These are phyloP conservation scores for Apostichopus japonicus DNA, from an alignment of 35 echinoderm and acorn worm genomes.

Conservation along the genomic window DNA sequence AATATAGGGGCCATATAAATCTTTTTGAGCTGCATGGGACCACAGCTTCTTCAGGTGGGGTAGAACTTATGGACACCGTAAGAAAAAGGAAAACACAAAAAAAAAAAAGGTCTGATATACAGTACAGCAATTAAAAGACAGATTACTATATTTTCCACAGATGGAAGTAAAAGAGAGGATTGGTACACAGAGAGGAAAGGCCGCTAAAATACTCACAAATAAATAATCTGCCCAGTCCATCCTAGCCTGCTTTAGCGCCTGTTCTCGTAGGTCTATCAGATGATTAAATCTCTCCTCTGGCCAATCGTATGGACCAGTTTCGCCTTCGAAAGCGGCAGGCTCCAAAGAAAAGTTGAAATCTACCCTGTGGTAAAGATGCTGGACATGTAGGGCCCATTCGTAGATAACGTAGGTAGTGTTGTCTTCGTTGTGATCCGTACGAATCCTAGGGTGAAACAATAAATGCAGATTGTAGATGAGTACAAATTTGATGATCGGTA, in stretches of 20 bases:
- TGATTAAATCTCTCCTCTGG: constrained; percentile 74
- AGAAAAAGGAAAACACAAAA: too few relatives aligned
- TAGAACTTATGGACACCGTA: too few relatives aligned
- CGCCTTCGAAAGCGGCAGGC: constrained; percentile 50
- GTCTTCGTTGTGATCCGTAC: constrained; percentile 87
- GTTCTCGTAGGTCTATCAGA: constrained; percentile 72
- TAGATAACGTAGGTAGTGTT: constrained; percentile 76
- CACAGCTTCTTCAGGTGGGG: too few relatives aligned
- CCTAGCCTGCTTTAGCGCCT: constrained; percentile 75
- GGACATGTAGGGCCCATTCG: constrained; percentile 65
- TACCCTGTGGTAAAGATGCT: constrained; percentile 75
- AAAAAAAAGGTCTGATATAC: too few relatives aligned
- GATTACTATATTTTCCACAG: too few relatives aligned
- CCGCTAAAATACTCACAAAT: constrained; percentile 72
- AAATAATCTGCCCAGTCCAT: constrained; percentile 89
- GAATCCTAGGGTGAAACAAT: constrained; percentile 66
- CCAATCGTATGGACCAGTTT: constrained; percentile 87
- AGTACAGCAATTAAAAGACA: too few relatives aligned
- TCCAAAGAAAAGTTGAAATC: constrained; percentile 67
- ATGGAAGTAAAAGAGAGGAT: too few relatives aligned
- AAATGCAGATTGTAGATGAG: background rate
- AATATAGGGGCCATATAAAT: too few relatives aligned
- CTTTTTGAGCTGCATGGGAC: too few relatives aligned
- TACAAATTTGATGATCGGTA: too few relatives aligned
- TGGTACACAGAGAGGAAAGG: too few relatives aligned